phyloP scores from a whole-genome alignment of 2,888 invertebrate genomes.

The Hirtodrosophila alboralis region DNA sequence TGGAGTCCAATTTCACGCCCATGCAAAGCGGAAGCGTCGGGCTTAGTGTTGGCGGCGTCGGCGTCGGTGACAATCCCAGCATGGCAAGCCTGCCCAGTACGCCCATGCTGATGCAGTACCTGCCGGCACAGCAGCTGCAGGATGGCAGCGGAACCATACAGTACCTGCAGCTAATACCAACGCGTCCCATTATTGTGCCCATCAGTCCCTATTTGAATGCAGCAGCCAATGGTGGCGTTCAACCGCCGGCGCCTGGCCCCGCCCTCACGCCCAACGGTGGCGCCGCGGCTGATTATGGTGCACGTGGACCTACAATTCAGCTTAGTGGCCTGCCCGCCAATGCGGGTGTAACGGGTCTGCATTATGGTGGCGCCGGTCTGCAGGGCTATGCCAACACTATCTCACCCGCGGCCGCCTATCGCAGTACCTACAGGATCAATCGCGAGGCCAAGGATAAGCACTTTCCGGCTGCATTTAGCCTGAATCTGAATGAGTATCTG shows the following conservation, averaged over 20 bases:
- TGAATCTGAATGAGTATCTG: constrained; percentile 83
- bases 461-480: constrained; percentile 61
- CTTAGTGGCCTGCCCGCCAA: constrained; percentile 56
- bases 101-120: constrained; percentile 83
- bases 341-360: constrained; percentile 41
- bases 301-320: constrained; percentile 48
- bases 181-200: constrained; percentile 83
- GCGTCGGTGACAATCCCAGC: constrained; percentile 35
- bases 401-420: constrained; percentile 56
- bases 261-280: constrained; percentile 24
- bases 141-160: constrained; percentile 80
- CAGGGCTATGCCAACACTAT: constrained; percentile 67
- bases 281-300: constrained; percentile 53
- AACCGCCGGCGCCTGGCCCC: constrained; percentile 6
- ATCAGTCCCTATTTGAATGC: constrained; percentile 77
- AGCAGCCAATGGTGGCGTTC: constrained; percentile 9
- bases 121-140: constrained; percentile 76
- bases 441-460: constrained; percentile 78
- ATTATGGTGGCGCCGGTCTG: constrained; percentile 62
- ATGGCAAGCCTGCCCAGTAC: constrained; percentile 61
- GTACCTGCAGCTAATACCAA: constrained; percentile 83
- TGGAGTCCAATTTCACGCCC: constrained; percentile 82
- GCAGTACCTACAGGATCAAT: constrained; percentile 80
- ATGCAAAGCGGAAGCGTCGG: constrained; percentile 61
- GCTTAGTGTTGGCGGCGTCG: constrained; percentile 23